A percentile compares a stretch with the other conserved stretches of the same genome.
phyloP scores from a whole-genome alignment of 1,140 invertebrate genomes.

The Hypothenemus hampei region DNA sequence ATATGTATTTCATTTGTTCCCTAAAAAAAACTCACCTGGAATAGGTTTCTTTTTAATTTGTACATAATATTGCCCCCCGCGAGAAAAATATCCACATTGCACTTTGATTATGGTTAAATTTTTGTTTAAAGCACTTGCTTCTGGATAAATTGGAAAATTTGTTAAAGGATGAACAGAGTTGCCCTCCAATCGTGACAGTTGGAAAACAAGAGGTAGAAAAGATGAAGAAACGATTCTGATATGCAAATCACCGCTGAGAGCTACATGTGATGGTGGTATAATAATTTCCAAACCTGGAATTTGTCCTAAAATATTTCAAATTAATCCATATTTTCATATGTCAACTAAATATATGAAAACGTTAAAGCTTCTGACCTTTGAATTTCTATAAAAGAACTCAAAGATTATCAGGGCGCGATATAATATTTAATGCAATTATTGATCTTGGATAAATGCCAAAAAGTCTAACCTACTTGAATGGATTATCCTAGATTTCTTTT shows the following conservation, averaged over 20 bases:
- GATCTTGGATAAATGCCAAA: slow-evolving; percentile 7
- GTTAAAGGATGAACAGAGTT: slow-evolving; percentile 39
- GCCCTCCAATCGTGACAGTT: slow-evolving; percentile 45
- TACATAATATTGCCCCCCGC: slow-evolving; percentile 55
- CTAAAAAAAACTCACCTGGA: slow-evolving; percentile 20
- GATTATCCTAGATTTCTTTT: not conserved
- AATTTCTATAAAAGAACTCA: too few species aligned
- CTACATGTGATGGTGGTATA: slow-evolving; percentile 56
- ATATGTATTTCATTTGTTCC: too few species aligned
- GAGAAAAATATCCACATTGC: slow-evolving; percentile 64
- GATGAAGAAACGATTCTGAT: slow-evolving; percentile 50
- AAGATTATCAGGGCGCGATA: too few species aligned
- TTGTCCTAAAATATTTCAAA: slow-evolving; percentile 34
- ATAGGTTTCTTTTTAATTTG: slow-evolving; percentile 46
- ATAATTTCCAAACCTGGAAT: slow-evolving; percentile 47
- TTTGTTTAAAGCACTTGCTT: slow-evolving; percentile 35
- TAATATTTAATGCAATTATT: slow-evolving; percentile 1
- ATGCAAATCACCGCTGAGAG: slow-evolving; percentile 60
- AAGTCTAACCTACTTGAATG: not conserved
- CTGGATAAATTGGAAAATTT: slow-evolving; percentile 42
- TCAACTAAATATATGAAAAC: not conserved
- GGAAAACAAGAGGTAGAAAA: slow-evolving; percentile 42
- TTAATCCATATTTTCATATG: too few species aligned
- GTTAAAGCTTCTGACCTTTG: not conserved
- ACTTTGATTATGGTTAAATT: slow-evolving; percentile 51